These are phyloP conservation scores for Cryptus armator DNA, from an alignment of 2,888 invertebrate species.

Conservation along the genomic window DNA sequence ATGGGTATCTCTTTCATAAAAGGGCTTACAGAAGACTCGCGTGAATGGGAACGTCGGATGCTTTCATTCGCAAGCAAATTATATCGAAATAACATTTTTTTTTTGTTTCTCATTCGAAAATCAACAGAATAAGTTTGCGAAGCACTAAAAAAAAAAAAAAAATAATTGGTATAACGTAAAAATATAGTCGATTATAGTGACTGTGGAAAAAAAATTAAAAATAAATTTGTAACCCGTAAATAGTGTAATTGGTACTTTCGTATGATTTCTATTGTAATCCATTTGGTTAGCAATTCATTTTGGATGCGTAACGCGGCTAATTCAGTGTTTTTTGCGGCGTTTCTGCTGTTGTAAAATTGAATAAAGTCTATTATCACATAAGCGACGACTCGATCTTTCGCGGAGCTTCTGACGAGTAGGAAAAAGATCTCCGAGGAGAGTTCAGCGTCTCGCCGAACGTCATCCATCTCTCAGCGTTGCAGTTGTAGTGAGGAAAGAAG, in stretches of 20 bases:
- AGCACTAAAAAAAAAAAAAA: not conserved
- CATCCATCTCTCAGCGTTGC: constrained; percentile 77
- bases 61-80: not conserved
- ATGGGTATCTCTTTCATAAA: constrained; percentile 20
- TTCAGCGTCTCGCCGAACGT: constrained; percentile 68
- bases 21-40: not conserved
- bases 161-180: not conserved
- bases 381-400: constrained; percentile 20
- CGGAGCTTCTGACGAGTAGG: constrained; percentile 32
- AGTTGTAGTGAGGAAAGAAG: constrained; percentile 78
- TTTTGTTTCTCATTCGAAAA: not conserved
- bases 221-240: not conserved
- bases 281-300: not conserved
- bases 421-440: constrained; percentile 26
- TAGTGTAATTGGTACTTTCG: no score
- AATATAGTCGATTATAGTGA: not conserved
- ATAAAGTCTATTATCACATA: constrained; percentile 37
- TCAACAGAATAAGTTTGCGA: no score
- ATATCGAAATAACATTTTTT: constrained; percentile 9
- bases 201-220: not conserved
- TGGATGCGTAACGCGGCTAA: not conserved
- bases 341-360: not conserved
- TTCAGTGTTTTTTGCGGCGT: not conserved
- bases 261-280: not conserved
- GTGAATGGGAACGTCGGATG: not conserved